Percentiles rank a stretch among this genome's conserved stretches.
phyloP scores from a whole-genome alignment of 1,140 invertebrate species.

The Drosophila malerkotliana region DNA sequence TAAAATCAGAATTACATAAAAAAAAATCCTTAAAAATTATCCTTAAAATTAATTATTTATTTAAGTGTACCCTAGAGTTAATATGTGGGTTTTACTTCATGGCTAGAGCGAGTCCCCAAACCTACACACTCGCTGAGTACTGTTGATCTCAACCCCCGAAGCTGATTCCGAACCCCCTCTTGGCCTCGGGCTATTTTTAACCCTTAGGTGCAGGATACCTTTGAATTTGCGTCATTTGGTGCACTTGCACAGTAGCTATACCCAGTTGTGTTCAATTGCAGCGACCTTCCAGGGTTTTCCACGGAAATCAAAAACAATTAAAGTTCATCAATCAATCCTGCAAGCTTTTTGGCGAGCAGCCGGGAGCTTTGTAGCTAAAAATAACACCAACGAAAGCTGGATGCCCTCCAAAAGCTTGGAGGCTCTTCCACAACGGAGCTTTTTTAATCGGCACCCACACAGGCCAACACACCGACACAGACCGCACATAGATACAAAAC shows the following conservation, averaged over 20 bases:
- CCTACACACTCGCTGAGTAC: conserved; percentile 28
- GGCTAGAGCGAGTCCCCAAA: conserved; percentile 29
- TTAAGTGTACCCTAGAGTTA: not conserved
- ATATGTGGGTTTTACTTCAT: conserved; percentile 45
- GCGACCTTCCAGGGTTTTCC: conserved; percentile 15
- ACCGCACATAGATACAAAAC: not conserved
- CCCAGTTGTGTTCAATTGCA: not conserved
- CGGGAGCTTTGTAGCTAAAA: conserved; percentile 50
- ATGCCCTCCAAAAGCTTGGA: conserved; percentile 32
- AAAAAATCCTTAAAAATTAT: no score
- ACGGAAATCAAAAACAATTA: not conserved
- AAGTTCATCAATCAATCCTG: conserved; percentile 43
- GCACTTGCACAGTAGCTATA: conserved; percentile 1
- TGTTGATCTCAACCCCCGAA: conserved; percentile 51
- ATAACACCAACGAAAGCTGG: conserved; percentile 54
- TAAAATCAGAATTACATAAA: no score
- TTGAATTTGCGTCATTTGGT: conserved; percentile 50
- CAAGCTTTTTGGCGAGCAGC: conserved; percentile 21
- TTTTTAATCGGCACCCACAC: conserved; percentile 22
- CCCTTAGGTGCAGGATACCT: not conserved
- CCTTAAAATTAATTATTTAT: not conserved
- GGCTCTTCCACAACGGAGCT: conserved; percentile 34
- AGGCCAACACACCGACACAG: not conserved
- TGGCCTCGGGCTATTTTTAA: not conserved
- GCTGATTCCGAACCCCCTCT: not conserved